Evolutionary conservation across 2,113 vertebrate genomes (phyloP).

Genomic region (Brienomyrus longianalis): DNA sequence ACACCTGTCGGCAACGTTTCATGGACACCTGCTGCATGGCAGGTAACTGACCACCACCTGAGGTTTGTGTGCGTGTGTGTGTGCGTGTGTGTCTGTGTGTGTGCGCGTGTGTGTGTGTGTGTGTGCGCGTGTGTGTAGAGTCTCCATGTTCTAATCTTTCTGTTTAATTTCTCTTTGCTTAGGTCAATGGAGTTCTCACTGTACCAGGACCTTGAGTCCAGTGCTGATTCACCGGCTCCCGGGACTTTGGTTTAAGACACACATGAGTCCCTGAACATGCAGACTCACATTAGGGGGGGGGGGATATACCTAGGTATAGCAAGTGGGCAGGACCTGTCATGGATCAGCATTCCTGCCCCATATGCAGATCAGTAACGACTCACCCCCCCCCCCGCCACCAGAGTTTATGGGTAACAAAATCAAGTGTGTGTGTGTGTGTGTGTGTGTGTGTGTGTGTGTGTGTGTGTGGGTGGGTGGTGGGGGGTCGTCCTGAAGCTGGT

Average conservation of each 20-base stretch:
- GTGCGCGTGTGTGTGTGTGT: too few relatives aligned
- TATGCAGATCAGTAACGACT: background rate
- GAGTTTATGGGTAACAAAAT: background rate
- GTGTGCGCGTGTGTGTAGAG: background rate
- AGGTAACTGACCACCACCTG: conserved; percentile 57
- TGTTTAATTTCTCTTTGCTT: conserved; percentile 14
- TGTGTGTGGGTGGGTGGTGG: background rate
- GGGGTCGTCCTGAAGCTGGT: background rate
- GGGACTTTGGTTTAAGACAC: conserved; percentile 70
- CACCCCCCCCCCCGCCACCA: background rate
- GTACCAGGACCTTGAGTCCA: conserved; percentile 56
- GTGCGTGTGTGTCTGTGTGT: too few relatives aligned
- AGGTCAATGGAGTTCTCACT: conserved; percentile 64
- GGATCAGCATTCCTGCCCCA: background rate
- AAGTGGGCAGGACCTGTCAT: background rate
- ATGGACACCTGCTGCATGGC: conserved; percentile 69
- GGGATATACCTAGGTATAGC: background rate
- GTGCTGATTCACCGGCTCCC: conserved; percentile 61
- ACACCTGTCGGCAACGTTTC: conserved; percentile 77
- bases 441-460: background rate
- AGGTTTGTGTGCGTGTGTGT: background rate
- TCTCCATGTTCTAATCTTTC: conserved; percentile 2
- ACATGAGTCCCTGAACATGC: background rate
- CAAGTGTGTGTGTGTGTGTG: background rate
- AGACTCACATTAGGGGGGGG: background rate